Evolutionary conservation across 2,797 vertebrate species (phyloP).

Genomic region (Argyrosomus regius): DNA sequence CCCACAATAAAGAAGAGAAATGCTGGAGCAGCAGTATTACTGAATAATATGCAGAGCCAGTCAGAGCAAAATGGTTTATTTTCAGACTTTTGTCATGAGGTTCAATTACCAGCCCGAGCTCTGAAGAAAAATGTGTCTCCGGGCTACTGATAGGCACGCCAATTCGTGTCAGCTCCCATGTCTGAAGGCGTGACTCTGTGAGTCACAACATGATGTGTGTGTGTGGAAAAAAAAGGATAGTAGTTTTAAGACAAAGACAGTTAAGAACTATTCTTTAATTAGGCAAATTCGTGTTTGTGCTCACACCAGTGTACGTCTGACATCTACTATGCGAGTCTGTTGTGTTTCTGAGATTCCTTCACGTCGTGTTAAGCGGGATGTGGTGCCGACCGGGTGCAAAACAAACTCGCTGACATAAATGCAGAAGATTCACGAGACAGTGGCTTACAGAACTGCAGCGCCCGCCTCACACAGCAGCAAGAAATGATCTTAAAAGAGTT

Average conservation of each 20-base stretch:
- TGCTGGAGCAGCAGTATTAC: slow-evolving; percentile 37
- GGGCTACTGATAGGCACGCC: slow-evolving; percentile 63
- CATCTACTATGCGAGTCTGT: not conserved
- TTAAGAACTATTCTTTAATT: slow-evolving; percentile 1
- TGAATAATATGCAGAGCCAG: slow-evolving; percentile 44
- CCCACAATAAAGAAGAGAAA: slow-evolving; percentile 38
- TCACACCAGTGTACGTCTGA: not conserved
- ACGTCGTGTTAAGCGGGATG: slow-evolving; percentile 10
- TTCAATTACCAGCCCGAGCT: slow-evolving; percentile 51
- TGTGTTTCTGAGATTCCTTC: not conserved
- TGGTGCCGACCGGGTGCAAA: not conserved
- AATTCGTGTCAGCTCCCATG: slow-evolving; percentile 56
- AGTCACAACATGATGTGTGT: slow-evolving; percentile 49
- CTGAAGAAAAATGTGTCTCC: slow-evolving; percentile 64
- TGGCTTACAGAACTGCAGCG: slow-evolving; percentile 58
- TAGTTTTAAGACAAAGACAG: not conserved
- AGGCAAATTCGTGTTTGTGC: not conserved
- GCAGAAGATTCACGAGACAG: slow-evolving; percentile 14
- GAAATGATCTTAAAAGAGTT: slow-evolving; percentile 13
- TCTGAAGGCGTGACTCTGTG: slow-evolving; percentile 56
- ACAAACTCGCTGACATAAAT: slow-evolving; percentile 31
- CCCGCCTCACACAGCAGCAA: not conserved
- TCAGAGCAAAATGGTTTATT: slow-evolving; percentile 58
- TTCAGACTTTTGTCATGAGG: slow-evolving; percentile 68
- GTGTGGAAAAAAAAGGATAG: not conserved